Conservation (phyloP, 2,888 invertebrate genomes). For the Mythimna lalbum region DNA sequence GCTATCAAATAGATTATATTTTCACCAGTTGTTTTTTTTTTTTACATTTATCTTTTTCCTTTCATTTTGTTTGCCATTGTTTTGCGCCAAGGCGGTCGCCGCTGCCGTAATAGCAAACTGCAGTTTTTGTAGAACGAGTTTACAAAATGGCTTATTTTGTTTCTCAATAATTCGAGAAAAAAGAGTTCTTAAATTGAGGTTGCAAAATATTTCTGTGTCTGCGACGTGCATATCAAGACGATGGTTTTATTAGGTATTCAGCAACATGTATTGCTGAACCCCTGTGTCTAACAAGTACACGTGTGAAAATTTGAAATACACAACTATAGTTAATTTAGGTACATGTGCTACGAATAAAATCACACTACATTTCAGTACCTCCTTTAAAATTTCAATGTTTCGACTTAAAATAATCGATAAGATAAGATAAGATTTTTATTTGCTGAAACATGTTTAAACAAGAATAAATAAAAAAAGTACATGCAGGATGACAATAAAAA, state of each 20-base stretch:
- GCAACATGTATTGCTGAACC: neutral
- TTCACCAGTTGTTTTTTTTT: constrained; percentile 5
- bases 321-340: neutral
- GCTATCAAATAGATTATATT: too few relatives aligned
- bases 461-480: too few relatives aligned
- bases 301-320: neutral
- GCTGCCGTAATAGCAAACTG: constrained; percentile 19
- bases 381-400: constrained; percentile 24
- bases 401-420: too few relatives aligned
- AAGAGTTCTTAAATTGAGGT: constrained; percentile 14
- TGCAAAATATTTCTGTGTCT: constrained; percentile 23
- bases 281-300: neutral
- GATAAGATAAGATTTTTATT: too few relatives aligned
- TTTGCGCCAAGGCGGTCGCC: constrained; percentile 14
- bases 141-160: constrained; percentile 31
- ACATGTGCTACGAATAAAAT: neutral
- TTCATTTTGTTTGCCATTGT: constrained; percentile 9
- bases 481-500: too few relatives aligned
- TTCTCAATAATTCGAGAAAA: constrained; percentile 37
- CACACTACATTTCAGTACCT: constrained; percentile 14
- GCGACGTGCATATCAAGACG: neutral
- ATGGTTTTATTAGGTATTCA: neutral
- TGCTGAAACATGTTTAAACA: too few relatives aligned
- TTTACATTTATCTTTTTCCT: constrained; percentile 1
- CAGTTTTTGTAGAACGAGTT: constrained; percentile 22